These are phyloP conservation scores for Phortica variegata DNA, from an alignment of 1,140 invertebrate species.

Conservation along the genomic window DNA sequence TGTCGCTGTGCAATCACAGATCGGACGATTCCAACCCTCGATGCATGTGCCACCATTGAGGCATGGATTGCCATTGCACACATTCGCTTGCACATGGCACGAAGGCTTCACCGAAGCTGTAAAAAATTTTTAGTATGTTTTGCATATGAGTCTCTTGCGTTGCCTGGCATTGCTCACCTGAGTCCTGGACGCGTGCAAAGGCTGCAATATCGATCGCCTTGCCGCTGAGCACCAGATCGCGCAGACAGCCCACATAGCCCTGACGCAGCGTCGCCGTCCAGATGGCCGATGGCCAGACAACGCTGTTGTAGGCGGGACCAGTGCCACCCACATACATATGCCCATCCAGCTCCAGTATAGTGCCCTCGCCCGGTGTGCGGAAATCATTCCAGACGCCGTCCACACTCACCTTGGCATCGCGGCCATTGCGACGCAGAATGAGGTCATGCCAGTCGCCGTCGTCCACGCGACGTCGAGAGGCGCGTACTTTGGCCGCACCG, in stretches of 20 bases:
- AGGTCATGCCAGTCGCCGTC: slow-evolving; percentile 93
- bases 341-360: slow-evolving; percentile 84
- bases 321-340: slow-evolving; percentile 87
- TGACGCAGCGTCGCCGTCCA: slow-evolving; percentile 88
- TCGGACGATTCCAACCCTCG: slow-evolving; percentile 95
- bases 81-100: slow-evolving; percentile 77
- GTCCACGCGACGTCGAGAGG: slow-evolving; percentile 78
- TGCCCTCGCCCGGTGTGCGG: slow-evolving; percentile 77
- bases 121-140: slow-evolving; percentile 36
- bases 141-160: slow-evolving; percentile 12
- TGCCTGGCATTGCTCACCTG: slow-evolving; percentile 62
- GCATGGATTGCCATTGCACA: slow-evolving; percentile 79
- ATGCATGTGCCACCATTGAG: slow-evolving; percentile 86
- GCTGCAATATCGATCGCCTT: slow-evolving; percentile 87
- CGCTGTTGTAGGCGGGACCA: slow-evolving; percentile 71
- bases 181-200: slow-evolving; percentile 87
- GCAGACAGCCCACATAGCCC: slow-evolving; percentile 94
- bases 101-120: slow-evolving; percentile 81
- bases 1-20: slow-evolving; percentile 93
- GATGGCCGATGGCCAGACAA: slow-evolving; percentile 78
- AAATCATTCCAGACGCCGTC: slow-evolving; percentile 89
- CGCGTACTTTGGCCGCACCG: slow-evolving; percentile 82
- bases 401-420: slow-evolving; percentile 84
- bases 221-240: slow-evolving; percentile 91
- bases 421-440: slow-evolving; percentile 72